Percentiles rank a stretch among this genome's conserved stretches.
Conservation (phyloP, 1,140 invertebrate genomes). For the Aradophagus sp. region DNA sequence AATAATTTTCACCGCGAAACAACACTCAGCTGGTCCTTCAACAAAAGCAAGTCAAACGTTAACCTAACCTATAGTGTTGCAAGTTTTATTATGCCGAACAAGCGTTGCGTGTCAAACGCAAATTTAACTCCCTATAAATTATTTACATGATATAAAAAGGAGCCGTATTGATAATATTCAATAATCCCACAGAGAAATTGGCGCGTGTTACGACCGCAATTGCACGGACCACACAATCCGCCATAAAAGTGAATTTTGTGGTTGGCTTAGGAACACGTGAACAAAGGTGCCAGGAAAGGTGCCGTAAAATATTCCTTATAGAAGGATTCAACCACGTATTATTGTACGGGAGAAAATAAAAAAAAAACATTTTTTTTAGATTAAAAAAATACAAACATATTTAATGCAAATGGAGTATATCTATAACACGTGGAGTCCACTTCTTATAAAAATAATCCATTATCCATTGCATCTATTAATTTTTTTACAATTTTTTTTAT, state of each 20-base stretch:
- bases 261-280: conserved; percentile 38
- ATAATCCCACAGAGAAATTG: conserved; percentile 27
- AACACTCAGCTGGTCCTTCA: no score
- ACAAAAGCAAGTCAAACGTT: no score
- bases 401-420: no score
- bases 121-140: conserved; percentile 24
- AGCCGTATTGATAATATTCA: conserved; percentile 42
- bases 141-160: conserved; percentile 35
- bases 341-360: conserved; percentile 2
- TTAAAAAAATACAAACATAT: no score
- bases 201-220: conserved; percentile 42
- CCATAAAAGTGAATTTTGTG: conserved; percentile 44
- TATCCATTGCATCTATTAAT: no score
- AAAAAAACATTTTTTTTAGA: no score
- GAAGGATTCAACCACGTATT: conserved; percentile 1
- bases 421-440: no score
- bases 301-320: conserved; percentile 20
- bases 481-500: no score
- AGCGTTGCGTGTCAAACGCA: conserved; percentile 19
- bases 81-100: no score
- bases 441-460: no score
- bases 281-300: conserved; percentile 21
- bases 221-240: conserved; percentile 33
- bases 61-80: no score
- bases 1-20: no score